Conservation (phyloP, 2,888 invertebrate genomes). For the Liodrosophila aerea region DNA sequence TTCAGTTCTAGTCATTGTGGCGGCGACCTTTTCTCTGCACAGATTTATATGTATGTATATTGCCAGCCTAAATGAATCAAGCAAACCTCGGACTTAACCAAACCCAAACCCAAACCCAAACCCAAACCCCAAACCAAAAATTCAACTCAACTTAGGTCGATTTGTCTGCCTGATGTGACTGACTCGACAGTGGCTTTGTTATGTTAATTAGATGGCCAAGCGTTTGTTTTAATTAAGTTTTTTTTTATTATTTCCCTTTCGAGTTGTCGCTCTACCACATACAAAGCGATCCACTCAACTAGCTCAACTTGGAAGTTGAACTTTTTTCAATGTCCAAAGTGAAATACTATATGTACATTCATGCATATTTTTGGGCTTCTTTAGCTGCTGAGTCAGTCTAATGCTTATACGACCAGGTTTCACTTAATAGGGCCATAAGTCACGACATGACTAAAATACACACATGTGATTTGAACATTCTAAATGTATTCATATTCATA, state of each 20-base stretch:
- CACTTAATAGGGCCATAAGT: conserved; percentile 31
- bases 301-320: conserved; percentile 15
- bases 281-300: conserved; percentile 54
- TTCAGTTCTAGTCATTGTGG: conserved; percentile 32
- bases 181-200: conserved; percentile 65
- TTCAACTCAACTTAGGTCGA: conserved; percentile 9
- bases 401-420: conserved; percentile 23
- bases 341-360: not conserved
- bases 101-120: not conserved
- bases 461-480: conserved; percentile 19
- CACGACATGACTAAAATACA: conserved; percentile 1
- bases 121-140: not conserved
- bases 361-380: conserved; percentile 25
- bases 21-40: conserved; percentile 48
- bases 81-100: conserved; percentile 15
- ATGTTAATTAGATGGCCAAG: conserved; percentile 68
- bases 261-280: conserved; percentile 58
- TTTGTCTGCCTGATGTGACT: conserved; percentile 26
- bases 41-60: conserved; percentile 11
- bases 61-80: conserved; percentile 39
- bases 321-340: conserved; percentile 54
- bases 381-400: conserved; percentile 17
- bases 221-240: conserved; percentile 77
- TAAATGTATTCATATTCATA: conserved; percentile 59
- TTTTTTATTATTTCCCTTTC: conserved; percentile 7